phyloP scores from a whole-genome alignment of 2,797 vertebrate genomes.

The Amazonetta brasiliensis region DNA sequence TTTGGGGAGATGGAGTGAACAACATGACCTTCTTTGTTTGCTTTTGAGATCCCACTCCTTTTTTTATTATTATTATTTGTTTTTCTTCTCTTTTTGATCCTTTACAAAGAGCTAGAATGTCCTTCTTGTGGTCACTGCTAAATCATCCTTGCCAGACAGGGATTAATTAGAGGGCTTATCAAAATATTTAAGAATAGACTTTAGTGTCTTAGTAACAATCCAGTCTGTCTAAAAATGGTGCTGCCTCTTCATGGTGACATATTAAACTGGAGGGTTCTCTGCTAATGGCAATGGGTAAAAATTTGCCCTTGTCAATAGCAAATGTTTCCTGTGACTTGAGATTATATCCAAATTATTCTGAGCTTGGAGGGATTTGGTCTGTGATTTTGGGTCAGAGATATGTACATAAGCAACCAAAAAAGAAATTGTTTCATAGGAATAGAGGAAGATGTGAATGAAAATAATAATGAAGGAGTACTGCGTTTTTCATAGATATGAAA shows the following conservation, averaged over 20 bases:
- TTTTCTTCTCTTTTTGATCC: neutral
- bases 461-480: neutral
- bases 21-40: neutral
- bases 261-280: neutral
- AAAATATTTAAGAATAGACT: slow-evolving; percentile 6
- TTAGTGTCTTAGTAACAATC: neutral
- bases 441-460: neutral
- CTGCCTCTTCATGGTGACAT: neutral
- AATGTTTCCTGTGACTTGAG: neutral
- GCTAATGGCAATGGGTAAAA: neutral
- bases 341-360: neutral
- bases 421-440: neutral
- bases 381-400: neutral
- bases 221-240: neutral
- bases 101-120: neutral
- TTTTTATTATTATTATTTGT: neutral
- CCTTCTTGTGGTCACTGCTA: neutral
- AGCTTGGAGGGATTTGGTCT: neutral
- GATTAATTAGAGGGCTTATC: neutral
- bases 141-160: neutral
- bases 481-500: neutral
- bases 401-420: neutral
- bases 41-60: neutral
- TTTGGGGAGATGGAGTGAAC: neutral
- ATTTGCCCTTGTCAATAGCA: neutral